Percentiles rank a stretch among this genome's conserved stretches.
Conservation (phyloP, 2,113 vertebrate species). For the Oceanites oceanicus region DNA sequence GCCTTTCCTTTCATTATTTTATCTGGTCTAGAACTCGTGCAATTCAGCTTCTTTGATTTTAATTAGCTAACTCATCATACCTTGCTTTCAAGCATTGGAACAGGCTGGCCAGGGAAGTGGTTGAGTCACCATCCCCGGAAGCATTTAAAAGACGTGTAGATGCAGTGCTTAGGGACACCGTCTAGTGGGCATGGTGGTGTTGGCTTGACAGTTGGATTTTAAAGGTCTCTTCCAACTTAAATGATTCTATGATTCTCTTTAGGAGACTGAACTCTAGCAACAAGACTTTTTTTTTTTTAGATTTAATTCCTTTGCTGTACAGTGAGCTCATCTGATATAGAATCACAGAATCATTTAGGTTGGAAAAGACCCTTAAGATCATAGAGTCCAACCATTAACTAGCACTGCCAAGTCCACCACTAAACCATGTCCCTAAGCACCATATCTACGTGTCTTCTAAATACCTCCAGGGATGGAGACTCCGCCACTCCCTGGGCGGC, state of each 20-base stretch:
- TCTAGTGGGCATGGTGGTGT: too few species aligned
- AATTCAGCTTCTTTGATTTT: not conserved
- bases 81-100: not conserved
- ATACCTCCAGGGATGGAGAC: too few species aligned
- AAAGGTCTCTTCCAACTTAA: too few species aligned
- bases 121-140: too few species aligned
- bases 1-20: not conserved
- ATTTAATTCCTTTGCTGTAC: not conserved
- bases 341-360: not conserved
- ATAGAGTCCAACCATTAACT: not conserved
- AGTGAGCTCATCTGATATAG: not conserved
- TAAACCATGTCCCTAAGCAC: not conserved
- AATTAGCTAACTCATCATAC: not conserved
- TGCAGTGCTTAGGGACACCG: too few species aligned
- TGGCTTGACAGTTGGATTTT: too few species aligned
- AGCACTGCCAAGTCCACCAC: not conserved
- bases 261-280: not conserved
- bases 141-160: too few species aligned
- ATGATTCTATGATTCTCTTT: not conserved
- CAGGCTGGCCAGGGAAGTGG: too few species aligned
- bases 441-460: fast-evolving
- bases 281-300: not conserved
- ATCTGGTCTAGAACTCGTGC: not conserved
- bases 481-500: not conserved
- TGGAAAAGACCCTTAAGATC: not conserved